These are phyloP conservation scores for Andrena fulva DNA, from an alignment of 2,888 invertebrate genomes.

Conservation along the genomic window DNA sequence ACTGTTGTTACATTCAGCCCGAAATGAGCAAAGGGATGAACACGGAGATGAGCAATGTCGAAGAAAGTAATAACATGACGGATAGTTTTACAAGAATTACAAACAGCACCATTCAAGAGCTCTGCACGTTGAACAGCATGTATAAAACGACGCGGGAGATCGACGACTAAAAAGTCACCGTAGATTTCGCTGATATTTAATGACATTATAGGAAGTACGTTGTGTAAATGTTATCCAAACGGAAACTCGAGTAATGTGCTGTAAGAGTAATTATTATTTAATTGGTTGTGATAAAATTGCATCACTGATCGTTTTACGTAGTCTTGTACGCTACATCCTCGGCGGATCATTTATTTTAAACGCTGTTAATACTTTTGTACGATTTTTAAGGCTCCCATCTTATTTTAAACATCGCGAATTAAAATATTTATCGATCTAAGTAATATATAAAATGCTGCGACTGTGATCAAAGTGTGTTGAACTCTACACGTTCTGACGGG, in stretches of 20 bases:
- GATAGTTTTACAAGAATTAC: conserved; percentile 87
- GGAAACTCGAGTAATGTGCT: conserved; percentile 26
- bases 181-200: conserved; percentile 36
- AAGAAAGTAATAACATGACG: conserved; percentile 84
- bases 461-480: conserved; percentile 65
- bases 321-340: conserved; percentile 6
- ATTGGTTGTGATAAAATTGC: conserved; percentile 58
- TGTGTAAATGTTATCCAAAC: conserved; percentile 34
- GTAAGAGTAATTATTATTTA: conserved; percentile 51
- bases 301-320: conserved; percentile 17
- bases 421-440: conserved; percentile 48
- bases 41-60: conserved; percentile 49
- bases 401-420: conserved; percentile 41
- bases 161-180: conserved; percentile 50
- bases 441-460: conserved; percentile 57
- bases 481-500: conserved; percentile 35
- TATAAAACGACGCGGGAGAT: conserved; percentile 73
- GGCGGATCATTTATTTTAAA: conserved; percentile 30
- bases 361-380: conserved; percentile 35
- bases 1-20: conserved; percentile 49
- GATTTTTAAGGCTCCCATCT: conserved; percentile 19
- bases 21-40: conserved; percentile 59
- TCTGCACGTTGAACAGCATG: conserved; percentile 81
- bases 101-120: conserved; percentile 84
- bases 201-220: conserved; percentile 24